phyloP scores from a whole-genome alignment of 2,113 vertebrate genomes.

The Peromyscus maniculatus region DNA sequence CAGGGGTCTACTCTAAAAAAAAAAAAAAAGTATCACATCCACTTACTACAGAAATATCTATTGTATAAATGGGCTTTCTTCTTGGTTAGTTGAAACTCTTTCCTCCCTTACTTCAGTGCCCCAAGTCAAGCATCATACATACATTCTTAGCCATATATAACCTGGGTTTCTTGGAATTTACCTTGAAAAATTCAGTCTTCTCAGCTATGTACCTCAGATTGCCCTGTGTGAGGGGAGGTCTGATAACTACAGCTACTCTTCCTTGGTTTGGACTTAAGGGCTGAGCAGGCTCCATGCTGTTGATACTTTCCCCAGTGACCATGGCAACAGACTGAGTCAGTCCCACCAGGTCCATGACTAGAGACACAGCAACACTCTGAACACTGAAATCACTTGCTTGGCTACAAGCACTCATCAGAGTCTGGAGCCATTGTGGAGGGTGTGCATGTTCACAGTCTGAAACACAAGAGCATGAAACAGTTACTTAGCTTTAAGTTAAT shows the following conservation, averaged over 20 bases:
- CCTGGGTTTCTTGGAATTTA: constrained; percentile 78
- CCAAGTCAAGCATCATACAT: background rate
- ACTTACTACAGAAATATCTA: background rate
- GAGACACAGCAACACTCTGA: constrained; percentile 94
- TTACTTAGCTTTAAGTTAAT: background rate
- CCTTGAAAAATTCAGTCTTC: constrained; percentile 98
- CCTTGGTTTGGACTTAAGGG: constrained; percentile 97
- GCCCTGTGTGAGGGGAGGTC: constrained; percentile 96
- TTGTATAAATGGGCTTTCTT: background rate
- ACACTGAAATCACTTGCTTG: constrained; percentile 93
- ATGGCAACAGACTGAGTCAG: constrained; percentile 96
- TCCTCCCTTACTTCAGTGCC: background rate
- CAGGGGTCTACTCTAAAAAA: background rate
- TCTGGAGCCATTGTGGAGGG: constrained; percentile 95
- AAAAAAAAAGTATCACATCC: background rate
- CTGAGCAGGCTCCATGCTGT: constrained; percentile 90
- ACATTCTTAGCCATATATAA: background rate
- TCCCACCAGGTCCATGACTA: constrained; percentile 98
- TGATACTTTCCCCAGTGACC: constrained; percentile 93
- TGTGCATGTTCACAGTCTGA: constrained; percentile 93
- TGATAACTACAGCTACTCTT: constrained; percentile 97
- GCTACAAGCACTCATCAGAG: constrained; percentile 96
- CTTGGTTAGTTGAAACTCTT: constrained; percentile 40
- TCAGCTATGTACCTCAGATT: constrained; percentile 96
- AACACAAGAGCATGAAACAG: constrained; percentile 58